Evolutionary conservation across 2,113 vertebrate genomes (phyloP).

Genomic region (Atherinomorus stipes): DNA sequence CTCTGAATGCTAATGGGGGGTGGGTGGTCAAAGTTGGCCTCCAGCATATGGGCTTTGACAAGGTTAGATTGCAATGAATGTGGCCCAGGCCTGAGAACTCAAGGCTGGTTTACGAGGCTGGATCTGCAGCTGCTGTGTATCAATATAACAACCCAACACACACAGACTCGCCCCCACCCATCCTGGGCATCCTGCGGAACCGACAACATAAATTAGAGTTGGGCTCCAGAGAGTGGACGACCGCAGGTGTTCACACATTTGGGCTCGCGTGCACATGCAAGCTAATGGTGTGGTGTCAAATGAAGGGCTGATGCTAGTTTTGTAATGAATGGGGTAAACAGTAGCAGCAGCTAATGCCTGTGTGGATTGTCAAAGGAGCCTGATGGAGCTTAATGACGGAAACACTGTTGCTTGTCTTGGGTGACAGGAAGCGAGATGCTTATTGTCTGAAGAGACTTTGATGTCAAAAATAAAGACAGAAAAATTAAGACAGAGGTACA

Average conservation of each 20-base stretch:
- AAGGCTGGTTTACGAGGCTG: constrained; percentile 49
- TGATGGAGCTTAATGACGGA: constrained; percentile 55
- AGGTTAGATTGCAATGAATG: constrained; percentile 56
- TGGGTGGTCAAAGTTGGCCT: constrained; percentile 34
- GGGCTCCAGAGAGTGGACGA: constrained; percentile 22
- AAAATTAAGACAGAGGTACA: background rate
- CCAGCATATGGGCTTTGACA: constrained; percentile 47
- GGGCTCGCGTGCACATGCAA: background rate
- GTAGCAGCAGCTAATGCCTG: constrained; percentile 27
- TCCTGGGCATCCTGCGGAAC: constrained; percentile 44
- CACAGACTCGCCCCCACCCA: background rate
- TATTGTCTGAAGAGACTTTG: constrained; percentile 20
- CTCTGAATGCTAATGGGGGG: constrained; percentile 37
- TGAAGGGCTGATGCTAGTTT: constrained; percentile 29
- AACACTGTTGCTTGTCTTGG: background rate
- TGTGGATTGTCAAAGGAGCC: constrained; percentile 32
- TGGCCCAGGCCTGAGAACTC: constrained; percentile 31
- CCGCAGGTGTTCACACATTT: constrained; percentile 47
- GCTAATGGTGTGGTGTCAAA: constrained; percentile 39
- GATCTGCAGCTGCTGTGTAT: constrained; percentile 38
- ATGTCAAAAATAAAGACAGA: constrained; percentile 7
- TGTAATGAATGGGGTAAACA: constrained; percentile 52
- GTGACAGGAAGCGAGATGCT: background rate
- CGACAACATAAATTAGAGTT: constrained; percentile 54
- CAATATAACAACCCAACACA: constrained; percentile 37